Evolutionary conservation across 2,797 vertebrate species (phyloP), one percentile per base, ranked within the genome.

Genomic region (Coracias cyanogaster): DNA sequence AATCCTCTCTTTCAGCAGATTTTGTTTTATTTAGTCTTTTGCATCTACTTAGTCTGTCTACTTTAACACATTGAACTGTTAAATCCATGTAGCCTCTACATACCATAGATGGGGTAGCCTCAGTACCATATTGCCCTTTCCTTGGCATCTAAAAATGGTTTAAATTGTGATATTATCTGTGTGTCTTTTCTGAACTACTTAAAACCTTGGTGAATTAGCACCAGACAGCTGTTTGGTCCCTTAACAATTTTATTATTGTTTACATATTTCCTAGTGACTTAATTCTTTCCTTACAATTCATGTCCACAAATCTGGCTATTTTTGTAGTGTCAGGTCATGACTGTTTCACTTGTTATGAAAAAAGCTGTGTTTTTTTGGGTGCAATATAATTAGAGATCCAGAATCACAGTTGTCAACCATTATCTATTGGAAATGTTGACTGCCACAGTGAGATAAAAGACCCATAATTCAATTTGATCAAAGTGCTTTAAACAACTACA

Each of bases 381-480:
- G 81, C 70, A 82, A 26, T 82, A 73, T 78, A 82, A 82, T 90
- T 90, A 91, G 31, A 89, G 37, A 58, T 35, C 82, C 43, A 91
- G 52, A 76, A 93, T 70, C 66, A 74, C 45, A 45, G 22, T 67
- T 96, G 90, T 71, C 51, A 94, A 82, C 69, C 66, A 49, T 81
- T 86, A 72, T 90, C 78, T 93, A 7, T 74, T 84, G 43, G 19
- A 91, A 94, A 57, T 77, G 70, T 73, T 96, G 58, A 92, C 26
- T 94, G 43, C 76, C 55, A 85, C 15, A 80, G 33, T n/a, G 48
- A 97, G 58, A 92, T 90, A 57, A 92, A 81, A 94, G 29, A 80
- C 33, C 3, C 9, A 45, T 83, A 96, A 94, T 87, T 96, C 82
- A 94, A 46, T 89, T 82, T 95, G 76, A 96, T 94, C 84, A 86